Evolutionary conservation across 2,888 invertebrate genomes (phyloP), one percentile per base, ranked within the genome.

Genomic region (Drosophila infuscata): DNA sequence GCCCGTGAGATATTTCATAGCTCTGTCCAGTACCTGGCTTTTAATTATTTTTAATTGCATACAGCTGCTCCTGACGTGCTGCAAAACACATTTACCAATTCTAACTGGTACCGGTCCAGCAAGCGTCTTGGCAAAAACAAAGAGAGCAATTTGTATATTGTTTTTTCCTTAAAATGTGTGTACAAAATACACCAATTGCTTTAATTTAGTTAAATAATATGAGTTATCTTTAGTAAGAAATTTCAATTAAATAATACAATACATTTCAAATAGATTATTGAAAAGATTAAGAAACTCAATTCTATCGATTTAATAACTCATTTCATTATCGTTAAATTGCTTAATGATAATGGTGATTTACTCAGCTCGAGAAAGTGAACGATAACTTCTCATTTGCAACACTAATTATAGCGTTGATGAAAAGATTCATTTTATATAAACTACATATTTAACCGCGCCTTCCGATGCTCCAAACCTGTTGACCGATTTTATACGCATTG

Each of bases 31-130:
- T 61, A 70, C 67, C 79, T 73, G 74, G 71, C 72, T 71, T 88
- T 88, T 88, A 83, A 88, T 85, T 88, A 85, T 88, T 84, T 85
- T 73, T 80, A 85, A 80, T 76, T 76, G 81, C 81, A 74, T 67
- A 56, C 87, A 80, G 76, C 83, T 80, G 84, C 76, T 74, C 66
- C 32, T 86, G 87, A 86, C 87, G 59, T 83, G 67, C 61, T 66
- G 66, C 60, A 75, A 60, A 65, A 56, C 65, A 49, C 49, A 59
- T 63, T 74, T 70, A 58, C 66, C 74, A 77, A 72, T 68, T 58
- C 33, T 38, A 61, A 43, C 51, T 54, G 60, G n/a, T 66, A 60
- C 32, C 33, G 58, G 64, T 25, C 43, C 20, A 46, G 81, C 70
- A 35, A 68, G 65, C 53, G 67, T 62, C 58, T 53, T 60, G 33